Evolutionary conservation across 2,113 vertebrate species (phyloP).

Genomic region (Connochaetes taurinus): DNA sequence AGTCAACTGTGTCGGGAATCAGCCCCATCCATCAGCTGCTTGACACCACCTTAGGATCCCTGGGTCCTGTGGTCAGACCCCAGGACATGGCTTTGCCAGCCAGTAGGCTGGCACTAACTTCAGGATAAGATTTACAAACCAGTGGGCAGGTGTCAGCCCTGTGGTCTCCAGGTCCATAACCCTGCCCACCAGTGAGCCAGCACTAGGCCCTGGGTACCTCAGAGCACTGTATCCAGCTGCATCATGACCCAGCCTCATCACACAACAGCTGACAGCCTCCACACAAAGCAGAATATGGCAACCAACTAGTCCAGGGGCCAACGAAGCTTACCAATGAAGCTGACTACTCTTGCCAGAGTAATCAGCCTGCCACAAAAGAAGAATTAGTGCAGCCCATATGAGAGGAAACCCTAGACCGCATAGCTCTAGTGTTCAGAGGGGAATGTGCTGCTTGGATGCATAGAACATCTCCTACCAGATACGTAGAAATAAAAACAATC

Average conservation of each 20-base stretch:
- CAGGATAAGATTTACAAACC: background rate
- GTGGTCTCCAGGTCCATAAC: background rate
- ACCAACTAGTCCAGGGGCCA: background rate
- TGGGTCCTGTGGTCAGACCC: background rate
- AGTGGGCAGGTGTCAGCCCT: background rate
- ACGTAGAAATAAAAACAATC: background rate
- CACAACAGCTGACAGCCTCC: background rate
- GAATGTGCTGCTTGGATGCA: background rate
- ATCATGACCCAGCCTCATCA: background rate
- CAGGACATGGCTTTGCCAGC: background rate
- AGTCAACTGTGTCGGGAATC: background rate
- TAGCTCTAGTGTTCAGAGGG: background rate
- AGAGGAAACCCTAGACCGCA: background rate
- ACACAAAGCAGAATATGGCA: background rate
- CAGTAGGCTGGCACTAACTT: background rate
- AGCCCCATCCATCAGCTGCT: background rate
- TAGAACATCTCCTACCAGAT: background rate
- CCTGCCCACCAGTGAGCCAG: background rate
- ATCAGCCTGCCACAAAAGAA: background rate
- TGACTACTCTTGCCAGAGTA: background rate
- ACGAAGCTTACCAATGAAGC: background rate
- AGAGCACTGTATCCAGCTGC: background rate
- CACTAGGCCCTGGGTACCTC: background rate
- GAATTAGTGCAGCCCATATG: background rate
- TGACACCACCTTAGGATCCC: background rate